Conservation (phyloP, 30 jellyfish, hydroid and myxozoan genomes). For the Clytia hemisphaerica region DNA sequence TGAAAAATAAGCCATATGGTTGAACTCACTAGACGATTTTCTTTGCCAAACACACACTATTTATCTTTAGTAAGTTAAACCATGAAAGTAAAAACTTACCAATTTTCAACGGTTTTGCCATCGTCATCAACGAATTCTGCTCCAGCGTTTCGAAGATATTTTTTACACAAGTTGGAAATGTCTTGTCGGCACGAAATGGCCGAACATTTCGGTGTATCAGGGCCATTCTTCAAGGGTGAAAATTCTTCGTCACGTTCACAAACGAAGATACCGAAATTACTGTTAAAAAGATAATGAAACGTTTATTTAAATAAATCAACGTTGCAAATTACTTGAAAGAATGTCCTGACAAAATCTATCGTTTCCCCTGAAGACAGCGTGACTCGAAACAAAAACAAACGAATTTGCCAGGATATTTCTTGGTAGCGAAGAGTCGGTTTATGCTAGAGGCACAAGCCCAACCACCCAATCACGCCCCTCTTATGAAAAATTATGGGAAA, state of each 20-base stretch:
- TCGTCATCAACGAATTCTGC: slow-evolving; percentile 53
- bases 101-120: slow-evolving; percentile 27
- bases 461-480: background rate
- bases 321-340: too few relatives aligned
- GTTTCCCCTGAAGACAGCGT: too few relatives aligned
- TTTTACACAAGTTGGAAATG: slow-evolving; percentile 35
- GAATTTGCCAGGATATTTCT: too few relatives aligned
- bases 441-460: background rate
- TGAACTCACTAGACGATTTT: too few relatives aligned
- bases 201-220: slow-evolving; percentile 57
- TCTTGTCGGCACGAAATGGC: slow-evolving; percentile 81
- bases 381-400: too few relatives aligned
- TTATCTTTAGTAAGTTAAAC: too few relatives aligned
- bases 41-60: too few relatives aligned
- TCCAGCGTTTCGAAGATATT: slow-evolving; percentile 65
- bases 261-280: slow-evolving; percentile 87
- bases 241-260: slow-evolving; percentile 81
- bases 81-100: too few relatives aligned
- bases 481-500: background rate
- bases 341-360: too few relatives aligned
- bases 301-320: too few relatives aligned
- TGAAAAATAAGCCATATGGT: too few relatives aligned
- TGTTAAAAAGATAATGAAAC: slow-evolving; percentile 9
- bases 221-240: slow-evolving; percentile 92
- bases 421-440: too few relatives aligned